Evolutionary conservation across 2,113 vertebrate species (phyloP).

Genomic region (Psittacara wagleri): DNA sequence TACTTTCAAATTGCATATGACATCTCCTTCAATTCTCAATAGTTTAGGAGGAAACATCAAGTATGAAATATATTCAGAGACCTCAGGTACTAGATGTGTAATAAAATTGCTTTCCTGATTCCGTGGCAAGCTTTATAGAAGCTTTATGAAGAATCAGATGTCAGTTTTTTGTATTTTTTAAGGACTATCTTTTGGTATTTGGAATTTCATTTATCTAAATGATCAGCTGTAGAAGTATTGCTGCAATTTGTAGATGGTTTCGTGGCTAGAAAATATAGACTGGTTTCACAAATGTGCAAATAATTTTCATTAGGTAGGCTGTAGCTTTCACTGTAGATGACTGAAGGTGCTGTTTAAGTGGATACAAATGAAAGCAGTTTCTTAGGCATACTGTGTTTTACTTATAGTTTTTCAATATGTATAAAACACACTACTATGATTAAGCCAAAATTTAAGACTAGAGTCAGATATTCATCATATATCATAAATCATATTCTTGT

Average conservation of each 20-base stretch:
- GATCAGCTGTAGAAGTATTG: neutral
- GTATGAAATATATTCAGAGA: neutral
- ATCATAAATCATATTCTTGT: neutral
- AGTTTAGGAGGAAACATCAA: neutral
- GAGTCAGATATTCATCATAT: neutral
- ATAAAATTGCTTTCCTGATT: neutral
- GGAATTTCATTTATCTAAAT: neutral
- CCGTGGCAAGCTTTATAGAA: neutral
- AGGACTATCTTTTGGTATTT: neutral
- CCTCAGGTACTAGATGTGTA: neutral
- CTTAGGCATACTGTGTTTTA: neutral
- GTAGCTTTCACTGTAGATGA: neutral
- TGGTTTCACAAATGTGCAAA: neutral
- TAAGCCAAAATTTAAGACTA: neutral
- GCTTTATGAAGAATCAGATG: neutral
- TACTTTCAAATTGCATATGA: neutral
- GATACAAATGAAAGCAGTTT: neutral
- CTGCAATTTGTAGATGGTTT: neutral
- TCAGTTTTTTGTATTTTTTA: neutral
- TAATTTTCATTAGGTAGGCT: neutral
- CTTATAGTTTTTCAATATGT: neutral
- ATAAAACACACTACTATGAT: neutral
- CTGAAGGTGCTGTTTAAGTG: neutral
- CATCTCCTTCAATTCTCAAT: neutral
- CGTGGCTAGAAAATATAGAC: neutral